Percentiles rank a stretch among this genome's conserved stretches.
phyloP scores from a whole-genome alignment of 2,888 invertebrate genomes.

The Sussaba pulchella region DNA sequence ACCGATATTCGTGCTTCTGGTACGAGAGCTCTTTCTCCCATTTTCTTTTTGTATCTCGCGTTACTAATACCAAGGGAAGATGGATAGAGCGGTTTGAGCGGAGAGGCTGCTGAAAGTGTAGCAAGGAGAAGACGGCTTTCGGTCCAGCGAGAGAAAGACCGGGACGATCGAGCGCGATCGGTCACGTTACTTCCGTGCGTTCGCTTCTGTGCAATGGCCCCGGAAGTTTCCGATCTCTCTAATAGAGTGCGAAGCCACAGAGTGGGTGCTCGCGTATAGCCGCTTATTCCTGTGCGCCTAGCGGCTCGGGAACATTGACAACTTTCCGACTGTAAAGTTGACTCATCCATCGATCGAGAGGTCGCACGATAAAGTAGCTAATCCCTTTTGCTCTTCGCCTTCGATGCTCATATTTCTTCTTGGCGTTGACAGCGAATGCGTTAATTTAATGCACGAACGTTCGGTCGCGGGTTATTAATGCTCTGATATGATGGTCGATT shows the following conservation, averaged over 20 bases:
- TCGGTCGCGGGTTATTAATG: slow-evolving; percentile 22
- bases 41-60: neutral
- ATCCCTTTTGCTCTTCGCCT: neutral
- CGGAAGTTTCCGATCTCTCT: slow-evolving; percentile 63
- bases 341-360: slow-evolving; percentile 51
- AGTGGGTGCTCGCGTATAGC: slow-evolving; percentile 33
- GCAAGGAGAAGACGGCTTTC: neutral
- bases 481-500: slow-evolving; percentile 17
- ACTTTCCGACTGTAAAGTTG: slow-evolving; percentile 38
- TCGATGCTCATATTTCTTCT: slow-evolving; percentile 62
- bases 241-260: slow-evolving; percentile 43
- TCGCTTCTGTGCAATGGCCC: slow-evolving; percentile 48
- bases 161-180: slow-evolving; percentile 38
- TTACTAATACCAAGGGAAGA: slow-evolving; percentile 32
- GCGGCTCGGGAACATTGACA: slow-evolving; percentile 26
- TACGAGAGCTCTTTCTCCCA: slow-evolving; percentile 24
- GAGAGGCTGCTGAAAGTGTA: no score
- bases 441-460: slow-evolving; percentile 67
- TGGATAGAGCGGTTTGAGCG: slow-evolving; percentile 20
- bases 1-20: slow-evolving; percentile 26
- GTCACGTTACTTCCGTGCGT: slow-evolving; percentile 62
- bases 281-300: slow-evolving; percentile 7
- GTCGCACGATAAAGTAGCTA: slow-evolving; percentile 11
- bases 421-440: slow-evolving; percentile 66
- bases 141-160: slow-evolving; percentile 25